Conservation (phyloP, 2,113 vertebrate species). For the Podarcis raffonei region DNA sequence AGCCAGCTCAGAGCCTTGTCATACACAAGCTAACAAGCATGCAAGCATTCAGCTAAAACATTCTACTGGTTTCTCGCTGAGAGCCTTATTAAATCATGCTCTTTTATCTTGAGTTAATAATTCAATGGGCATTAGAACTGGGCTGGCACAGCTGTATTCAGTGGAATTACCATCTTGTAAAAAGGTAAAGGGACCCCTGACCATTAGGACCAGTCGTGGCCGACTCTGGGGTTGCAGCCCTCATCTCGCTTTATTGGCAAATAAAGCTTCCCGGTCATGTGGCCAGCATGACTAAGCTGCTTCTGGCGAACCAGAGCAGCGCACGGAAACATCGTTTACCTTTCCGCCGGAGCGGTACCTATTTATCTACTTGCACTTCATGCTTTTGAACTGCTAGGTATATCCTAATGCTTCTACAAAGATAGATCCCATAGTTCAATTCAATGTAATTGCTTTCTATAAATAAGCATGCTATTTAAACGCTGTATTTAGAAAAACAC, state of each 20-base stretch:
- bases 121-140: background rate
- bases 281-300: no score
- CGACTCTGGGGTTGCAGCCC: no score
- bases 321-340: no score
- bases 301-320: no score
- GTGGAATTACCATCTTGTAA: background rate
- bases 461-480: conserved; percentile 74
- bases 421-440: conserved; percentile 55
- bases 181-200: no score
- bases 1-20: conserved; percentile 59
- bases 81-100: conserved; percentile 62
- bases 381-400: background rate
- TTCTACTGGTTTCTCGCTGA: conserved; percentile 70
- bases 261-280: no score
- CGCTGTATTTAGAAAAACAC: conserved; percentile 53
- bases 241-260: no score
- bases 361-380: no score
- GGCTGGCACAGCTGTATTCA: background rate
- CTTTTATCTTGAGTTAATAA: conserved; percentile 70
- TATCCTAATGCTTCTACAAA: conserved; percentile 66
- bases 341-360: no score
- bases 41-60: conserved; percentile 61
- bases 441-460: conserved; percentile 74
- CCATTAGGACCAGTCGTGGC: no score
- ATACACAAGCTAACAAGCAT: conserved; percentile 57